Evolutionary conservation across 2,888 invertebrate species (phyloP), one percentile per base, ranked within the genome.

Genomic region (Chaetogeoica ovagalla): DNA sequence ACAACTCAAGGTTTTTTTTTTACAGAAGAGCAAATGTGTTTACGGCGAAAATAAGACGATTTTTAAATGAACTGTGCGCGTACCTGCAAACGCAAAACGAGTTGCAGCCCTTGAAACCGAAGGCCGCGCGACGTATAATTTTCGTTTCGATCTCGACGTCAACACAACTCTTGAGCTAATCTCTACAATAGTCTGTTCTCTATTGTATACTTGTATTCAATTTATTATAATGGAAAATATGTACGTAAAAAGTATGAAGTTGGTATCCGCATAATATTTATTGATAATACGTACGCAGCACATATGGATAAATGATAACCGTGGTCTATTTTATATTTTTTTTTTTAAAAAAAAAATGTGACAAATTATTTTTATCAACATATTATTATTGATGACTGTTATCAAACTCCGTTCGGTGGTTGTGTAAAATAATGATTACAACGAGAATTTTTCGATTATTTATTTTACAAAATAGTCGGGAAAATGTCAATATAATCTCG

Each of bases 71-170:
- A 62, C 30, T 30, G n/a, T 19, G 9, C 52, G 19, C 19, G 19
- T 55, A 30, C 30, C 30, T 4, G 30, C 30, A 19, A 70, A 57
- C 39, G 43, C 23, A 76, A 30, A 68, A 76, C 68, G 8, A 76
- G 65, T 74, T 57, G 17, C n/a, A 59, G 75, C 66, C 57, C 75
- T 76, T 68, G 57, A 68, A 68, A 66, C n/a, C 43, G 75, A 76
- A 76, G 75, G 75, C 23, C 66, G n/a, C 43, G 48, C 48, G 1
- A 30, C 30, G 0, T 43, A 57, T 43, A 57, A 57, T 39, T 57
- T 65, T 55, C 7, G 39, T 30, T 48, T 13, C 19, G 48, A 62
- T 48, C 23, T 30, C 3, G 48, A 52, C 21, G 17, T 43, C 60
- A 59, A 71, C 70, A 71, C 70, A 15, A 70, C 37, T 70, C 13